These are phyloP conservation scores for Siderastrea siderea DNA, from an alignment of 92 coral and sea anemone species.

Conservation along the genomic window DNA sequence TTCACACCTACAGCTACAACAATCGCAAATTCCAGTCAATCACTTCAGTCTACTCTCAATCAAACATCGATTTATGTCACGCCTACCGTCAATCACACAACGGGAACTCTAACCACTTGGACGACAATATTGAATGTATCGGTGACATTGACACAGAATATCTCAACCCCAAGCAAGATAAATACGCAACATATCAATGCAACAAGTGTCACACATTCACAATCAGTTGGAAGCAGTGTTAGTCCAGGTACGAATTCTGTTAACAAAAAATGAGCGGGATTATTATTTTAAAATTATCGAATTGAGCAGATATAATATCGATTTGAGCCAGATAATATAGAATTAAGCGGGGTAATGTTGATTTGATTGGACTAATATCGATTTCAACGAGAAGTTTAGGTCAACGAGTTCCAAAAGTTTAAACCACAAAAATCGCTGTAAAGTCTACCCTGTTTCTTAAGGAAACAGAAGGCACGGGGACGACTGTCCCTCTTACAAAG, in stretches of 20 bases:
- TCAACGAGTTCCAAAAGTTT: no score
- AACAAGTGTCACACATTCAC: background rate
- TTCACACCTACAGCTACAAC: background rate
- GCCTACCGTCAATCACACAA: background rate
- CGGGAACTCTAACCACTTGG: background rate
- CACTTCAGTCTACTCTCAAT: background rate
- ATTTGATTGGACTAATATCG: no score
- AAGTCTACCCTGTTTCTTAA: no score
- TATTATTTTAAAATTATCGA: no score
- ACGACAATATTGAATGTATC: slow-evolving; percentile 1
- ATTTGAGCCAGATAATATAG: no score
- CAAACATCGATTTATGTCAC: background rate
- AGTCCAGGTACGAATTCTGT: slow-evolving; percentile 10
- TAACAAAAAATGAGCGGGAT: no score
- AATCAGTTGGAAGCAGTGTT: slow-evolving; percentile 1
- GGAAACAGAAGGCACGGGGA: no score
- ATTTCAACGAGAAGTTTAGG: no score
- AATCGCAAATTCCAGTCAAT: background rate
- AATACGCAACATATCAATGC: background rate
- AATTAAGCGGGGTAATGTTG: no score
- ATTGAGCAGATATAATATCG: no score
- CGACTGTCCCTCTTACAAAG: no score
- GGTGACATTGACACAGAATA: background rate
- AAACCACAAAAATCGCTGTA: no score
- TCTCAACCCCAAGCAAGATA: background rate